phyloP scores from a whole-genome alignment of 2,888 invertebrate genomes.

The Hirtodrosophila duncani region DNA sequence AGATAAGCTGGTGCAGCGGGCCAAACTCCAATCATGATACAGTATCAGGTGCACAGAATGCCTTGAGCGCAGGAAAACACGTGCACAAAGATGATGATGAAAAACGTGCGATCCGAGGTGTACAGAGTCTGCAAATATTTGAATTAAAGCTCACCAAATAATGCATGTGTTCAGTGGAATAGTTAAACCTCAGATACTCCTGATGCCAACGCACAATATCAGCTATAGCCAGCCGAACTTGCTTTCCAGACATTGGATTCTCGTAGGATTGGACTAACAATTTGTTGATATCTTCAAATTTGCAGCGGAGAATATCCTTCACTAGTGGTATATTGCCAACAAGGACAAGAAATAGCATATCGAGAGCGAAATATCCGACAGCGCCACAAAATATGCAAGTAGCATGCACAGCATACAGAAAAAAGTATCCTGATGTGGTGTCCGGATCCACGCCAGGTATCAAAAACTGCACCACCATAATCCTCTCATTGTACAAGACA shows the following conservation, averaged over 20 bases:
- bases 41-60: conserved; percentile 34
- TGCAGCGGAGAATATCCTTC: conserved; percentile 42
- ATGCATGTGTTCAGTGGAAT: no score
- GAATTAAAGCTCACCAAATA: no score
- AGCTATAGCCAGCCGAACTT: no score
- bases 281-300: conserved; percentile 40
- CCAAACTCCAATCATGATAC: conserved; percentile 37
- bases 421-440: conserved; percentile 14
- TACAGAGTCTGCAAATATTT: conserved; percentile 18
- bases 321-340: conserved; percentile 35
- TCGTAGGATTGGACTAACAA: no score
- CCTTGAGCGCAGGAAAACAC: conserved; percentile 21
- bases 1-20: conserved; percentile 41
- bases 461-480: conserved; percentile 40
- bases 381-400: background rate
- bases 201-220: conserved; percentile 44
- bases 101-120: conserved; percentile 20
- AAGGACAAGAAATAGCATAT: conserved; percentile 38
- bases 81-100: conserved; percentile 28
- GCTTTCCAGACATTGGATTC: no score
- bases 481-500: conserved; percentile 22
- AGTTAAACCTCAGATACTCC: conserved; percentile 42
- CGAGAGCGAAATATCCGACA: conserved; percentile 48
- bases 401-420: conserved; percentile 19
- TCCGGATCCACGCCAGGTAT: conserved; percentile 38